Percentiles rank a stretch among this genome's conserved stretches.
These are phyloP conservation scores for Tamias sibiricus DNA, from an alignment of 2,113 vertebrate species.

Conservation along the genomic window DNA sequence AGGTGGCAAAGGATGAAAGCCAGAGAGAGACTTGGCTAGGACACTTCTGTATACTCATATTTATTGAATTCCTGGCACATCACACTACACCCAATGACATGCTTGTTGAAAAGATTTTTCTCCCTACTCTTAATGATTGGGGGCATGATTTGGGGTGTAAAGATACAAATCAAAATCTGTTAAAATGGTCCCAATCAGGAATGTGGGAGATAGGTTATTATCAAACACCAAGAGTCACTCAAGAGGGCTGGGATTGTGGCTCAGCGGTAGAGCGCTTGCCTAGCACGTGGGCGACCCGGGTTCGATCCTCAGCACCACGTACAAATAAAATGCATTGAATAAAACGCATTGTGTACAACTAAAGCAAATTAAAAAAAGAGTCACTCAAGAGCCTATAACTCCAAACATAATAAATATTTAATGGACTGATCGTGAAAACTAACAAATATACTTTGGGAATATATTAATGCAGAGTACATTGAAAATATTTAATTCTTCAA, in stretches of 20 bases:
- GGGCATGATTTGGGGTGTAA: background rate
- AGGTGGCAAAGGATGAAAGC: background rate
- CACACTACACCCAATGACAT: background rate
- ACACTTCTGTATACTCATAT: background rate
- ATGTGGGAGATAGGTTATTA: background rate
- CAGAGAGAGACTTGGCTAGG: slow-evolving; percentile 6
- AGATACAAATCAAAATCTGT: slow-evolving; percentile 34
- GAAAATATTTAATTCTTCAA: slow-evolving; percentile 3
- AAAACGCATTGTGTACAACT: too few relatives aligned
- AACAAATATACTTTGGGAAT: background rate
- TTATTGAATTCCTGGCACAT: background rate
- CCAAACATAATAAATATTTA: slow-evolving; percentile 34
- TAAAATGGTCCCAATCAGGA: slow-evolving; percentile 28
- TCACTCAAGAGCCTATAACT: slow-evolving; percentile 35
- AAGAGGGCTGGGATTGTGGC: too few relatives aligned
- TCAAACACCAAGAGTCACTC: slow-evolving; percentile 28
- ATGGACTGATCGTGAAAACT: background rate
- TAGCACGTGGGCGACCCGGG: too few relatives aligned
- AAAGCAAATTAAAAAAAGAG: too few relatives aligned
- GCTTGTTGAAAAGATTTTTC: background rate
- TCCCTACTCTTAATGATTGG: background rate
- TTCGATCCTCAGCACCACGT: too few relatives aligned
- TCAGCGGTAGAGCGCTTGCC: too few relatives aligned
- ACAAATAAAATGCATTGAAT: too few relatives aligned
- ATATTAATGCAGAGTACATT: background rate